Evolutionary conservation across 2,113 vertebrate species (phyloP).

Genomic region (Anser cygnoides): DNA sequence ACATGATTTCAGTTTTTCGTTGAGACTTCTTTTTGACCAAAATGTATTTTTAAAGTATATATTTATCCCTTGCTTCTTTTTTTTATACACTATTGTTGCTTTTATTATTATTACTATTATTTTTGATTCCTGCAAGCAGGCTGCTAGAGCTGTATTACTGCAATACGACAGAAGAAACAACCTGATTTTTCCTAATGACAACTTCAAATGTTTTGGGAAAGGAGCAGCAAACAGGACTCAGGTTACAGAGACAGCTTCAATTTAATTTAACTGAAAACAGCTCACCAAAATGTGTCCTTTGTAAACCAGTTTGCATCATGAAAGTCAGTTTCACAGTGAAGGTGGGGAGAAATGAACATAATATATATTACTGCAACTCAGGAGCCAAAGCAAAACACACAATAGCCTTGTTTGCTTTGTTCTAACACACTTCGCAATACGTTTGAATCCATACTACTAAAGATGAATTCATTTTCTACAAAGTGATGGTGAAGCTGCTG

Average conservation of each 20-base stretch:
- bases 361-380: background rate
- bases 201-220: background rate
- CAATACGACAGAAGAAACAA: background rate
- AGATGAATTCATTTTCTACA: background rate
- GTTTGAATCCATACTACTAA: background rate
- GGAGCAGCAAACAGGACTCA: background rate
- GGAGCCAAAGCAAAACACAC: background rate
- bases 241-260: background rate
- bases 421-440: background rate
- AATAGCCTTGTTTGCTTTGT: background rate
- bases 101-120: background rate
- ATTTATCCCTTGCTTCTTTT: background rate
- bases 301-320: background rate
- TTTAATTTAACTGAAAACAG: background rate
- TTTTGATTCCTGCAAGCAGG: background rate
- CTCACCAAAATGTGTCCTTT: background rate
- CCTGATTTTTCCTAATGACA: background rate
- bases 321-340: background rate
- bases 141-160: background rate
- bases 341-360: background rate
- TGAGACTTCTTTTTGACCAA: background rate
- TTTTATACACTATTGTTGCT: background rate
- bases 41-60: background rate
- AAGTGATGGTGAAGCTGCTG: background rate
- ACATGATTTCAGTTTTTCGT: background rate